Evolutionary conservation across 2,888 invertebrate genomes (phyloP).

Genomic region (Diachrysia chrysitis): DNA sequence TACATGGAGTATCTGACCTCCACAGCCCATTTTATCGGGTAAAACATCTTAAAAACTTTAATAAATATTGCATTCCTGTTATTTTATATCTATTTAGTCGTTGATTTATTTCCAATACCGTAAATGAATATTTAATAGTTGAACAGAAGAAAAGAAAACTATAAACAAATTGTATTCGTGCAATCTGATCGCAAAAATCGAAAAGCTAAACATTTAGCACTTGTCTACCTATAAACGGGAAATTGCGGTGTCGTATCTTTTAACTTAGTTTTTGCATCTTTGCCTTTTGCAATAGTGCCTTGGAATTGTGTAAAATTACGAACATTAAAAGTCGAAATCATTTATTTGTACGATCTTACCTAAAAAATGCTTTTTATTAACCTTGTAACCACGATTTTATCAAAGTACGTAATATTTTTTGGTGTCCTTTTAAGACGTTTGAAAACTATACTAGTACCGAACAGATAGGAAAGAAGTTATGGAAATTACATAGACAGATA

Average conservation of each 20-base stretch:
- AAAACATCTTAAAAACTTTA: too few species aligned
- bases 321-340: background rate
- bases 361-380: background rate
- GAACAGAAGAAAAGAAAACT: background rate
- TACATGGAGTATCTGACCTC: too few species aligned
- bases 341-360: background rate
- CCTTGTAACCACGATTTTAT: too few species aligned
- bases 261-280: constrained; percentile 2
- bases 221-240: background rate
- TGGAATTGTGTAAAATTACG: too few species aligned
- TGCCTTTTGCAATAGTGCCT: background rate
- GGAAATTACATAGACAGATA: too few species aligned
- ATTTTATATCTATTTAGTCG: background rate
- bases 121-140: background rate
- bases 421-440: too few species aligned
- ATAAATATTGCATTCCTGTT: too few species aligned
- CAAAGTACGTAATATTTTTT: too few species aligned
- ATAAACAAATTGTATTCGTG: background rate
- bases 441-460: too few species aligned
- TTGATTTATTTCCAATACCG: background rate
- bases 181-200: background rate
- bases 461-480: too few species aligned
- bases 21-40: too few species aligned
- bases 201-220: background rate
- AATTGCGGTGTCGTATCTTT: constrained; percentile 4